Evolutionary conservation across 1,140 invertebrate genomes (phyloP).

Genomic region (Amyelois transitella): DNA sequence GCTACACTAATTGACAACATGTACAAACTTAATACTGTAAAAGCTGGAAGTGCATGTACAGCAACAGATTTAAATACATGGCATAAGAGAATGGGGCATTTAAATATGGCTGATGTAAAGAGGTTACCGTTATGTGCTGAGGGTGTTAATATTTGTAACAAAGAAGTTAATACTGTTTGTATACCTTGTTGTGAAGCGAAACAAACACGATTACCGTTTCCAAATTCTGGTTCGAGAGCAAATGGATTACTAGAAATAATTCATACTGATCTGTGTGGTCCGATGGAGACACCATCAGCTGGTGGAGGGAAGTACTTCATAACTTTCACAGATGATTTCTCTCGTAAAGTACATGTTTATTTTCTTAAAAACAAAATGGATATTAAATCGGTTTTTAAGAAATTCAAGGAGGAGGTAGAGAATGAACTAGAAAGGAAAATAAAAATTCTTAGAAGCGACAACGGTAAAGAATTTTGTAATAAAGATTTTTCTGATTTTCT

Average conservation of each 20-base stretch:
- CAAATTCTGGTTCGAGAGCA: not conserved
- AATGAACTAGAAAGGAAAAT: slow-evolving; percentile 18
- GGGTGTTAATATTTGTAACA: not conserved
- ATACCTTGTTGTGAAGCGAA: not conserved
- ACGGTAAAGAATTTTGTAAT: slow-evolving; percentile 25
- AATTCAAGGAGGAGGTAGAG: slow-evolving; percentile 21
- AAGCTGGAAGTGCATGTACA: no score
- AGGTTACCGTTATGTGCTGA: slow-evolving; percentile 14
- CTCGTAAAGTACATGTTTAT: slow-evolving; percentile 40
- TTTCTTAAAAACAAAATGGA: slow-evolving; percentile 57
- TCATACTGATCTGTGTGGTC: not conserved
- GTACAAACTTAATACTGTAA: no score
- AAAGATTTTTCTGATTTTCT: slow-evolving; percentile 27
- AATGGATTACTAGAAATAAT: not conserved
- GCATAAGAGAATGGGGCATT: slow-evolving; percentile 17
- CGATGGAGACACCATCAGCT: not conserved
- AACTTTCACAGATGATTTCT: slow-evolving; percentile 55
- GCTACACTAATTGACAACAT: slow-evolving; percentile 24
- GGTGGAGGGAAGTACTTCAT: slow-evolving; percentile 38
- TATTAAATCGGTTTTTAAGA: slow-evolving; percentile 41
- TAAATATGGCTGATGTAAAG: slow-evolving; percentile 13
- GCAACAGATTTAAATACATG: no score
- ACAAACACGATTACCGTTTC: not conserved
- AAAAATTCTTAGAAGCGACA: slow-evolving; percentile 28
- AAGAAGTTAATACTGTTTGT: not conserved